Evolutionary conservation across 2,888 invertebrate species (phyloP).

Genomic region (Brachypterus glaber): DNA sequence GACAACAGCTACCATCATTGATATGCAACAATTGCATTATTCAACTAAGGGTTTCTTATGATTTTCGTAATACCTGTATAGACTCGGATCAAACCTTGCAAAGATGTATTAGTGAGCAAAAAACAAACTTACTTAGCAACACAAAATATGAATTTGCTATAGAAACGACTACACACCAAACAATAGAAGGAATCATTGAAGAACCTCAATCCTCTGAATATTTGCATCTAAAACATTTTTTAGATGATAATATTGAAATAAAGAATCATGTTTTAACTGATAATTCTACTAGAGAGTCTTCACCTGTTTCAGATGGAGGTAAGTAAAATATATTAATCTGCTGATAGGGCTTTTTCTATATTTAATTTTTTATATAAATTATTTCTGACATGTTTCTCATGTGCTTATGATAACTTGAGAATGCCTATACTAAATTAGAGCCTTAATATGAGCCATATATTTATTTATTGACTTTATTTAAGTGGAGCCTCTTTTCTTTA

Average conservation of each 20-base stretch:
- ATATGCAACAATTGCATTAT: slow-evolving; percentile 36
- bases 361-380: no score
- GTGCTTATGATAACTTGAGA: no score
- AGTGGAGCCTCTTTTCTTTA: no score
- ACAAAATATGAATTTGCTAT: slow-evolving; percentile 31
- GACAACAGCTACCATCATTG: slow-evolving; percentile 32
- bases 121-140: slow-evolving; percentile 22
- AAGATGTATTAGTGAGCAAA: slow-evolving; percentile 27
- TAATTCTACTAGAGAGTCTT: slow-evolving; percentile 25
- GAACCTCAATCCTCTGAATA: slow-evolving; percentile 33
- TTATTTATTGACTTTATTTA: no score
- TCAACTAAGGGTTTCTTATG: slow-evolving; percentile 33
- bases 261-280: slow-evolving; percentile 27
- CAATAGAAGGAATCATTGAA: slow-evolving; percentile 27
- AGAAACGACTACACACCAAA: slow-evolving; percentile 21
- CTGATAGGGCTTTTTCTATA: no score
- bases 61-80: slow-evolving; percentile 34
- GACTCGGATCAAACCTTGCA: slow-evolving; percentile 33
- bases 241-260: slow-evolving; percentile 34
- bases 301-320: slow-evolving; percentile 24
- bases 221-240: slow-evolving; percentile 36
- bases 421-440: no score
- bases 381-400: no score
- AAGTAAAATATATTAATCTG: slow-evolving; percentile 6
- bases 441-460: no score